Conservation (phyloP, 30 jellyfish, hydroid and myxozoan genomes). For the Cassiopea xamachana region DNA sequence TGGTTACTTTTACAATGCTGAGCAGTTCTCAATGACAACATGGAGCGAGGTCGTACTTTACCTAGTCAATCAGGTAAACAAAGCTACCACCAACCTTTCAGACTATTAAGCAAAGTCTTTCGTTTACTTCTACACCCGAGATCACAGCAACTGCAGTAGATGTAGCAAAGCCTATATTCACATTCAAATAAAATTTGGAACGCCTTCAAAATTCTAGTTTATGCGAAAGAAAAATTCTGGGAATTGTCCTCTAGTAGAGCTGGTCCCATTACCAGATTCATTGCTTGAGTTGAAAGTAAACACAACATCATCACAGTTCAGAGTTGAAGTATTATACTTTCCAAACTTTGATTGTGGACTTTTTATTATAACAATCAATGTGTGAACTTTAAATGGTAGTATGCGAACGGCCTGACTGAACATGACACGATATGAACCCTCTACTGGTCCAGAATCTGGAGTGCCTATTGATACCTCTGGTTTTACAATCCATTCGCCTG, state of each 20-base stretch:
- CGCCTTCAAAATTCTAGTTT: neutral
- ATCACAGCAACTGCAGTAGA: neutral
- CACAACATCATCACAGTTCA: slow-evolving; percentile 49
- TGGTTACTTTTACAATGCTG: too few species aligned
- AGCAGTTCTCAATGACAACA: too few species aligned
- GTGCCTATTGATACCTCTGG: slow-evolving; percentile 57
- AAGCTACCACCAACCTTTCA: too few species aligned
- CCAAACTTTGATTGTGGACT: slow-evolving; percentile 73
- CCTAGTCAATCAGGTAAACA: too few species aligned
- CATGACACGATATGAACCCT: slow-evolving; percentile 69
- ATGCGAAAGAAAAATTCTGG: slow-evolving; percentile 64
- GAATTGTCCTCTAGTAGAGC: slow-evolving; percentile 71
- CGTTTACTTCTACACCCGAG: too few species aligned
- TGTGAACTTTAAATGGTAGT: slow-evolving; percentile 62
- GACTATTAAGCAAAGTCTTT: too few species aligned
- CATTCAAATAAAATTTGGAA: neutral
- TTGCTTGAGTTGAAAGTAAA: slow-evolving; percentile 64
- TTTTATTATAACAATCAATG: slow-evolving; percentile 45
- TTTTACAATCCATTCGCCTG: slow-evolving; percentile 72
- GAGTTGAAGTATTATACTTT: slow-evolving; percentile 58
- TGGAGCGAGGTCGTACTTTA: too few species aligned
- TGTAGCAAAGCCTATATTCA: neutral
- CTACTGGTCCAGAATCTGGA: slow-evolving; percentile 74
- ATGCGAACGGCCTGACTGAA: slow-evolving; percentile 63
- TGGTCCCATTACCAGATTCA: slow-evolving; percentile 74